These are phyloP conservation scores for Protodeltote pygarga DNA, from an alignment of 2,888 invertebrate genomes.

Conservation along the genomic window DNA sequence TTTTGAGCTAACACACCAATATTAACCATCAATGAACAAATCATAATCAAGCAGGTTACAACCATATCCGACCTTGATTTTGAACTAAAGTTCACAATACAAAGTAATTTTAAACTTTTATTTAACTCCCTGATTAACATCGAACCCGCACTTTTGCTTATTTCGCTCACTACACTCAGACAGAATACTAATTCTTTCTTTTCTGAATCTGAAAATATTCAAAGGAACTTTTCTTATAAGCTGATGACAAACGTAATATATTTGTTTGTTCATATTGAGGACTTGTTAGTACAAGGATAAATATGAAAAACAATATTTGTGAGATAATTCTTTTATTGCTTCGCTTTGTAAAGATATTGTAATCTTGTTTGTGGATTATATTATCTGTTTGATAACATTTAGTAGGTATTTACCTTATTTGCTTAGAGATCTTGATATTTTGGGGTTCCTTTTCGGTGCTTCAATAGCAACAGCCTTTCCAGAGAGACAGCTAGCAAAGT, in stretches of 20 bases:
- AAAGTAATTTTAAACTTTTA: too few species aligned
- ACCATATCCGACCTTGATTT: too few species aligned
- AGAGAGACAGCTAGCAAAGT: too few species aligned
- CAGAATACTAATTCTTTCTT: conserved; percentile 8
- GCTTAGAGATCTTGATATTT: too few species aligned
- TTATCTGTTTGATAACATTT: too few species aligned
- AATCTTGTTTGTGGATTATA: neutral
- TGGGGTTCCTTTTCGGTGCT: too few species aligned
- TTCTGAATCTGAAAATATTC: neutral
- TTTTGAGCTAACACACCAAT: too few species aligned
- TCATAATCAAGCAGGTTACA: too few species aligned
- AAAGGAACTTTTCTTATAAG: conserved; percentile 5
- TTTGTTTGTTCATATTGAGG: conserved; percentile 4
- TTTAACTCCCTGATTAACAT: conserved; percentile 20
- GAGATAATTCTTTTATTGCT: neutral
- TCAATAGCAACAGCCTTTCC: too few species aligned
- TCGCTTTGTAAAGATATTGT: neutral
- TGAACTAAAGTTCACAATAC: too few species aligned
- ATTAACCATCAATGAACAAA: too few species aligned
- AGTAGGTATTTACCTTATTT: too few species aligned
- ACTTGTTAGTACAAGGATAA: conserved; percentile 7
- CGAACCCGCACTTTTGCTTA: neutral
- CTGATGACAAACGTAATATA: neutral
- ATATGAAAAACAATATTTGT: neutral
- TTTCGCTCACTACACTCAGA: neutral